phyloP scores from a whole-genome alignment of 92 coral and sea anemone genomes.

The Metridium senile region DNA sequence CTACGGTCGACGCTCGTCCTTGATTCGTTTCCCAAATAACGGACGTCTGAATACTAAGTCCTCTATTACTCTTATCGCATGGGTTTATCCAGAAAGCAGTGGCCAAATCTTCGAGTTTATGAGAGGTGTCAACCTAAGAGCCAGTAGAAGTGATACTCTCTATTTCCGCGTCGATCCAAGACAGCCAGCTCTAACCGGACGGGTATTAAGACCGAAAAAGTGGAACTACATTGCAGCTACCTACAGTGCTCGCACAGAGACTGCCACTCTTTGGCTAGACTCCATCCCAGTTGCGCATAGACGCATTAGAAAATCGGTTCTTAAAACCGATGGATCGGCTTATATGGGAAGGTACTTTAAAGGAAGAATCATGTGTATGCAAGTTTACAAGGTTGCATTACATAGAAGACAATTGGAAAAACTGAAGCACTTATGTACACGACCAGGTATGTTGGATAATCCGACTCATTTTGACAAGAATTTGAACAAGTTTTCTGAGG shows the following conservation, averaged over 20 bases:
- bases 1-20: conserved; percentile 61
- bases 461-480: too few species aligned
- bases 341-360: conserved; percentile 79
- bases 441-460: conserved; percentile 63
- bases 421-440: conserved; percentile 69
- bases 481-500: too few species aligned
- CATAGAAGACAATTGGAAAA: conserved; percentile 62
- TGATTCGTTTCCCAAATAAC: conserved; percentile 74
- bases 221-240: conserved; percentile 75
- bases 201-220: conserved; percentile 33
- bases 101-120: conserved; percentile 79
- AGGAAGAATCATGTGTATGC: conserved; percentile 77
- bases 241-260: conserved; percentile 45
- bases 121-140: conserved; percentile 60
- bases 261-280: conserved; percentile 72
- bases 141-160: conserved; percentile 45
- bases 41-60: conserved; percentile 61
- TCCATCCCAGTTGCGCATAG: conserved; percentile 54
- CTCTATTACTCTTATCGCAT: conserved; percentile 73
- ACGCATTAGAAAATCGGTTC: conserved; percentile 51
- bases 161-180: conserved; percentile 62
- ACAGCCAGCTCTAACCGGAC: conserved; percentile 33
- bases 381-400: conserved; percentile 69
- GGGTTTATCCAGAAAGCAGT: conserved; percentile 62
- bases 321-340: conserved; percentile 54